Percentiles rank a stretch among this genome's conserved stretches.
These are phyloP conservation scores for Microcebus lehilahytsara DNA, from an alignment of 2,113 vertebrate species.

Conservation along the genomic window DNA sequence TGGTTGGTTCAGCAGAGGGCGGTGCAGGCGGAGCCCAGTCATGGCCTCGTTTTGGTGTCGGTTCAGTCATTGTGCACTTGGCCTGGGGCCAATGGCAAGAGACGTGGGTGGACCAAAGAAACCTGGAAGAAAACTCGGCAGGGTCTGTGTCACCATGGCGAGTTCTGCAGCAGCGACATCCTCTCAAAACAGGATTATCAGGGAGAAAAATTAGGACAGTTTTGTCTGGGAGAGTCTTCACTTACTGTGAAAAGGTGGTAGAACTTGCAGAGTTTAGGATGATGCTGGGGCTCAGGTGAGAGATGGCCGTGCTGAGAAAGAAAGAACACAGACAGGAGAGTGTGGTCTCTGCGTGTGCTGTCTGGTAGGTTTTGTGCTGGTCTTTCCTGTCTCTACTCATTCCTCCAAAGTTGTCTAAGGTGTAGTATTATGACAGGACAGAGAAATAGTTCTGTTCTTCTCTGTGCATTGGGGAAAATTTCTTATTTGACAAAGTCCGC, in stretches of 20 bases:
- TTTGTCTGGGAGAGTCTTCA: background rate
- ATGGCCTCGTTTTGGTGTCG: background rate
- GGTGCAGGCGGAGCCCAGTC: background rate
- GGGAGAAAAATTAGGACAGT: background rate
- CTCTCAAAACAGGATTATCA: background rate
- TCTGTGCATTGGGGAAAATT: background rate
- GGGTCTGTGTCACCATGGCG: rapidly evolving
- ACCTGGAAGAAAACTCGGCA: background rate
- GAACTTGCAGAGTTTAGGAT: background rate
- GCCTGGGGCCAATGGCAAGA: background rate
- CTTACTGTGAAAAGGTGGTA: background rate
- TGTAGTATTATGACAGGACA: background rate
- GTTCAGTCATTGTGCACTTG: background rate
- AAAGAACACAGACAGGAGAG: background rate
- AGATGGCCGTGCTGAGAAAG: background rate
- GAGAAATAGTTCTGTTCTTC: background rate
- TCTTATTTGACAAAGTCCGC: background rate
- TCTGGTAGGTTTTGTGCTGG: background rate
- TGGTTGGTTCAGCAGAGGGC: background rate
- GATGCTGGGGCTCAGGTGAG: background rate
- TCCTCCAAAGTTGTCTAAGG: background rate
- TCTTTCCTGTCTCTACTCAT: background rate
- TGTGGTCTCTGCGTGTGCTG: background rate
- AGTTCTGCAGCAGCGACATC: background rate
- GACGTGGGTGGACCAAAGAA: background rate